Conservation (phyloP, 2,113 vertebrate species). For the Meriones unguiculatus region DNA sequence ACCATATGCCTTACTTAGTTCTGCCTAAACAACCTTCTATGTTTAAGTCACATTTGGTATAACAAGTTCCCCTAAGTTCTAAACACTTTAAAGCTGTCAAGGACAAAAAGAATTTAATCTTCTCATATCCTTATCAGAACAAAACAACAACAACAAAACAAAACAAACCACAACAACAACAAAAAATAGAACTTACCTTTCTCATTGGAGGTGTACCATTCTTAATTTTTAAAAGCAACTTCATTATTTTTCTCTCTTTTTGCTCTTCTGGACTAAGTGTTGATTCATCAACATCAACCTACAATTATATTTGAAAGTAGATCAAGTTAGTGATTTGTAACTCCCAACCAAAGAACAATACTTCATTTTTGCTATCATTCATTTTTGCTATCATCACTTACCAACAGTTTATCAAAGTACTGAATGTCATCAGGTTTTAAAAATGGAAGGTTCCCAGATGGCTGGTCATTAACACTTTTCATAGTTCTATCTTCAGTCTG, state of each 20-base stretch:
- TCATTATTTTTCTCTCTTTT: slow-evolving; percentile 99
- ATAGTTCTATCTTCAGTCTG: slow-evolving; percentile 96
- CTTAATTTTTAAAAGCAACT: slow-evolving; percentile 98
- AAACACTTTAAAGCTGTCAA: background rate
- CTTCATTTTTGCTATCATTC: background rate
- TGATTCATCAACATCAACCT: slow-evolving; percentile 99
- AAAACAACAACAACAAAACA: background rate
- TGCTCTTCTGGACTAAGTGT: slow-evolving; percentile 99
- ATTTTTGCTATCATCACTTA: slow-evolving; percentile 81
- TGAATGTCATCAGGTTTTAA: slow-evolving; percentile 99
- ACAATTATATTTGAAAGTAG: slow-evolving; percentile 11
- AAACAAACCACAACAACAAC: background rate
- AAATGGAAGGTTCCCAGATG: slow-evolving; percentile 98
- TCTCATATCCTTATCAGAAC: background rate
- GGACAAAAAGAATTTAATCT: background rate
- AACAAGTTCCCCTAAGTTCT: slow-evolving; percentile 14
- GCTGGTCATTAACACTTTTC: slow-evolving; percentile 98
- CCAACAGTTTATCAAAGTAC: slow-evolving; percentile 98
- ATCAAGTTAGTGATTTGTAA: background rate
- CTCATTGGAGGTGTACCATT: slow-evolving; percentile 99
- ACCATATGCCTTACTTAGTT: background rate
- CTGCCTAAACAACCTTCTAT: background rate
- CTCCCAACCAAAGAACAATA: slow-evolving; percentile 3
- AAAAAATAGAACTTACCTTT: slow-evolving; percentile 87
- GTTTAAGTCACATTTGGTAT: background rate